phyloP scores from a whole-genome alignment of 2,797 vertebrate species.

The Mormyrus proboscirostris region DNA sequence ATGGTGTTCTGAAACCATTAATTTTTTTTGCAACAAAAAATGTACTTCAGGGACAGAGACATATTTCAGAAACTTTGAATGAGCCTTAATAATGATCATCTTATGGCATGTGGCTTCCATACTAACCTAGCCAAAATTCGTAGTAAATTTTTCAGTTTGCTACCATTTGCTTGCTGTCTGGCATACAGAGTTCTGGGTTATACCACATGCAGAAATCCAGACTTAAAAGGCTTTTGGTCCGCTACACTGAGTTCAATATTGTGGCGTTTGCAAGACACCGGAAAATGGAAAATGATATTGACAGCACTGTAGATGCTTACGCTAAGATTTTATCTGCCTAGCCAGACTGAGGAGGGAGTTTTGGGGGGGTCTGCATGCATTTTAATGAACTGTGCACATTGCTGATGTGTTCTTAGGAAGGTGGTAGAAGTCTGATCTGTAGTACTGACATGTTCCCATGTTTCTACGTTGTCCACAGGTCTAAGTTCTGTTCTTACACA shows the following conservation, averaged over 20 bases:
- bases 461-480: not conserved
- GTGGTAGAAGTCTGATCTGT: not conserved
- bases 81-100: not conserved
- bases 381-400: not conserved
- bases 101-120: not conserved
- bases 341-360: not conserved
- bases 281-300: not conserved
- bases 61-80: not conserved
- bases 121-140: not conserved
- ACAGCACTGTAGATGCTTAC: not conserved
- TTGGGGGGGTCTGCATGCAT: not conserved
- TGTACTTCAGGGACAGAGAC: not conserved
- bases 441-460: not conserved
- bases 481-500: not conserved
- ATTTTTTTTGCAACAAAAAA: not conserved
- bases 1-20: not conserved
- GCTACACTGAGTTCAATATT: not conserved
- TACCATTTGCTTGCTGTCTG: not conserved
- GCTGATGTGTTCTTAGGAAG: not conserved
- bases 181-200: not conserved
- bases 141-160: not conserved
- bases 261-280: not conserved
- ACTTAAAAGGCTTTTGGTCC: not conserved
- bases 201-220: not conserved
- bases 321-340: not conserved